A percentile compares a stretch with the other conserved stretches of the same genome.
These are phyloP conservation scores for Cosmopolites sordidus DNA, from an alignment of 2,888 invertebrate species.

Conservation along the genomic window DNA sequence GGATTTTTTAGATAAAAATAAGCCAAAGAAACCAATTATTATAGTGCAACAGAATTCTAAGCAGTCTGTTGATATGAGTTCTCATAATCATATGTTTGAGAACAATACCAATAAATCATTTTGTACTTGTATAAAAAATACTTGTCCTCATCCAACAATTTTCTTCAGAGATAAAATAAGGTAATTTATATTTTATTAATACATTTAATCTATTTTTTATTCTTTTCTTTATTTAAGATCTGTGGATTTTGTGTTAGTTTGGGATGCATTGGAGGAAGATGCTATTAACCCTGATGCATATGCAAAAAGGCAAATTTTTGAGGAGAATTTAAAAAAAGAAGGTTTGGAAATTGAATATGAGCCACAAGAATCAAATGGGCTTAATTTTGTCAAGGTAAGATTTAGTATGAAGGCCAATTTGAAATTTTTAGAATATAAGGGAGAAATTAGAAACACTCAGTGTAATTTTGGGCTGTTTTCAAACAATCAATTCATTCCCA, in stretches of 20 bases:
- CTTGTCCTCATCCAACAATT: constrained; percentile 53
- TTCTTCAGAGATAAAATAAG: constrained; percentile 64
- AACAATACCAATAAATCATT: constrained; percentile 5
- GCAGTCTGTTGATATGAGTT: not conserved
- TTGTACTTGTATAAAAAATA: constrained; percentile 21
- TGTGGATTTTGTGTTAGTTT: constrained; percentile 76
- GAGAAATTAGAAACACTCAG: no score
- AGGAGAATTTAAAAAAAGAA: constrained; percentile 66
- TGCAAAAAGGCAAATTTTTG: constrained; percentile 60
- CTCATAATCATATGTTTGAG: constrained; percentile 7
- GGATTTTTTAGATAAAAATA: constrained; percentile 22
- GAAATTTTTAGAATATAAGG: no score
- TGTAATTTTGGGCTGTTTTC: no score
- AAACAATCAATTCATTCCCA: no score
- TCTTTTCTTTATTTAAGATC: constrained; percentile 48
- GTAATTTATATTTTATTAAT: constrained; percentile 6
- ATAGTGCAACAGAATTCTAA: constrained; percentile 15
- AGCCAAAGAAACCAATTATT: constrained; percentile 6
- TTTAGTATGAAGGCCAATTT: constrained; percentile 3
- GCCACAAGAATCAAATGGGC: constrained; percentile 59
- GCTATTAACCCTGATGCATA: constrained; percentile 46
- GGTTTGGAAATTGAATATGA: constrained; percentile 73
- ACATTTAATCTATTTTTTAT: not conserved
- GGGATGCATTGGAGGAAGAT: constrained; percentile 60
- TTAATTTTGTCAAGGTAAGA: constrained; percentile 73